Base-by-base conservation (phyloP, 2,797 vertebrate species). In the Ispidina lecontei region DNA sequence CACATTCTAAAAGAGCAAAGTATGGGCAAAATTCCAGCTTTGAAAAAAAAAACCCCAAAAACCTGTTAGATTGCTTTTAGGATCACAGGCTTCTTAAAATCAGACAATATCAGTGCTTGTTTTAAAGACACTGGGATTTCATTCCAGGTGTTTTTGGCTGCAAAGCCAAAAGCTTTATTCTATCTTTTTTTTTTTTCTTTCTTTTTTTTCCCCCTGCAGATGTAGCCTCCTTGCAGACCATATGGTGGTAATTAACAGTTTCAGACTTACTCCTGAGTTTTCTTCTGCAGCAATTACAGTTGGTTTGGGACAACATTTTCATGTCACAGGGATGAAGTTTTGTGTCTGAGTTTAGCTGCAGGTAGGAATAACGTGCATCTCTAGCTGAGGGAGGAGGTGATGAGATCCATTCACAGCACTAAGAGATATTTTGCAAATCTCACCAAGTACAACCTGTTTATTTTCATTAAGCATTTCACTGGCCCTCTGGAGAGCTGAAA, bases 161-260 rank as follows among this genome's bases (percentile, higher is more conserved):
- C 52, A 85, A 69, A 91, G 43, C 46, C 75, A 90, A 52, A 75
- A 94, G 54, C 62, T 67, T 73, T 37, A 60, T 77, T 91, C 31
- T 76, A 10, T 81, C 41, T 37, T 46, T 77, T 39, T 58, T 56
- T 82, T 49, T 62, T 68, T 49, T 39, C 51, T 82, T 39, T 62
- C 72, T 22, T 49, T 37, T 62, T 35, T 68, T 77, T 39, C n/a
- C 44, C 31, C 1, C 78, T 93, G 69, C 84, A 89, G 78, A 83
- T 93, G 84, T 62, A 87, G 78, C 69, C 81, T 91, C 74, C 72
- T 82, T 89, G 59, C 51, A 14, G 82, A 77, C 78, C 93, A 95
- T 95, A 93, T 96, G 92, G 94, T 90, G 87, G 71, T 92, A 95
- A 90, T 93, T 90, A 94, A 90, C 90, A 94, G 90, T 94, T 96